Percentiles rank a stretch among this genome's conserved stretches.
phyloP scores from a whole-genome alignment of 2,797 vertebrate species.

The Acanthurus lineatus region DNA sequence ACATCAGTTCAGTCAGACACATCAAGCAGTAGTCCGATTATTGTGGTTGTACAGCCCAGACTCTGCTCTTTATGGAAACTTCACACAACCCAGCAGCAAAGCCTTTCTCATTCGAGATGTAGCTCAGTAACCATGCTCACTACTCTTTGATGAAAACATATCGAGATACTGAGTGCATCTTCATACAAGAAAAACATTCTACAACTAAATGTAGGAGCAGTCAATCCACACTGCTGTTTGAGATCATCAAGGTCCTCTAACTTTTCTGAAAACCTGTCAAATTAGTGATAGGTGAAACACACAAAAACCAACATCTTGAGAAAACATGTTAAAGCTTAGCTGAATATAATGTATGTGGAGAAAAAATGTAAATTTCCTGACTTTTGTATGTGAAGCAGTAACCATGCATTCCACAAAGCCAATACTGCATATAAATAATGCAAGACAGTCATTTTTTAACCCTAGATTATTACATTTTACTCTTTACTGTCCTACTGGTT shows the following conservation, averaged over 20 bases:
- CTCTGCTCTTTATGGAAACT: conserved; percentile 1
- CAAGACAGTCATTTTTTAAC: neutral
- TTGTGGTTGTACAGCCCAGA: neutral
- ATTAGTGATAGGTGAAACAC: neutral
- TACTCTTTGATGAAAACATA: neutral
- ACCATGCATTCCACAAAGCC: neutral
- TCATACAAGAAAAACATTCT: neutral
- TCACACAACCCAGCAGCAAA: conserved; percentile 20
- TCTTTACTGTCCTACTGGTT: neutral
- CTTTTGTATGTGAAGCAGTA: neutral
- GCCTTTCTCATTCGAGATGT: neutral
- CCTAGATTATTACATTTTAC: neutral
- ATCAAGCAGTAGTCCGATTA: conserved; percentile 4
- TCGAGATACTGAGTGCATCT: neutral
- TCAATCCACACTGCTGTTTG: neutral
- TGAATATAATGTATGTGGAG: neutral
- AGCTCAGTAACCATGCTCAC: neutral
- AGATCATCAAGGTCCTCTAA: neutral
- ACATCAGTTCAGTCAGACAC: conserved; percentile 13
- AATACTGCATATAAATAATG: neutral
- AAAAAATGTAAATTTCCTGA: neutral
- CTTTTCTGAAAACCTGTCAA: neutral
- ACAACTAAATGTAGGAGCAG: neutral
- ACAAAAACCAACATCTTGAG: neutral
- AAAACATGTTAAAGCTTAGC: neutral